Base-by-base conservation (phyloP, 2,797 vertebrate species). In the Corythornis leucogaster region DNA sequence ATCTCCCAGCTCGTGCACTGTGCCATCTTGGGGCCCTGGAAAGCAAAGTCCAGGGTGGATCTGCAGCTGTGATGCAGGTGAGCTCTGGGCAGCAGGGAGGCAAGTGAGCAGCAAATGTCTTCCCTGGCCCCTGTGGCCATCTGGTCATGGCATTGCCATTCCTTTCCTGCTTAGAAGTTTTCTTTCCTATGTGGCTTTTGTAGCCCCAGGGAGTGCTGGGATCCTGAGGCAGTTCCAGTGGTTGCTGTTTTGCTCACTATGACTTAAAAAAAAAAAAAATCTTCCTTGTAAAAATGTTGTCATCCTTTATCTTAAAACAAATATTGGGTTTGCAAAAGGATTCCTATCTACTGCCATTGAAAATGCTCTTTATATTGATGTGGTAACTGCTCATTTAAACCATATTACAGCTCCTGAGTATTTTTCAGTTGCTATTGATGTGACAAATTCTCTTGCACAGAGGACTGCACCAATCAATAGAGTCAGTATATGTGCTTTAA, bases 401-500 rank as follows among this genome's bases (percentile, higher is more conserved):
- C 89, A 93, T 93, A 96, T 96, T 96, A 96, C 93, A 95, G 90
- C 92, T 96, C 91, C 94, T 94, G 86, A 96, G 95, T 96, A 97
- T 96, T 97, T 96, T 97, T 91, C 94, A 95, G 96, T 89, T 88
- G 92, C 73, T 94, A 94, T 95, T 96, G 96, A 96, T 97, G 96
- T 96, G 97, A 97, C 97, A 97, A 96, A 96, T 96, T 96, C 85
- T 96, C 93, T 96, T 40, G 87, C 93, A 86, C 96, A 95, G 88
- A 96, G 97, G 94, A 96, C 95, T 95, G 84, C 81, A 87, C 95
- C 94, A 97, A 97, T 97, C 97, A 97, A 97, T 97, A 97, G 80
- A 94, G 89, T 90, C 89, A 86, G 89, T 94, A 92, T 96, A 94
- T 96, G 95, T 77, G 80, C 94, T 95, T 95, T 95, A 96, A 94